These are phyloP conservation scores for Hestina assimilis DNA, from an alignment of 1,140 invertebrate species.

Conservation along the genomic window DNA sequence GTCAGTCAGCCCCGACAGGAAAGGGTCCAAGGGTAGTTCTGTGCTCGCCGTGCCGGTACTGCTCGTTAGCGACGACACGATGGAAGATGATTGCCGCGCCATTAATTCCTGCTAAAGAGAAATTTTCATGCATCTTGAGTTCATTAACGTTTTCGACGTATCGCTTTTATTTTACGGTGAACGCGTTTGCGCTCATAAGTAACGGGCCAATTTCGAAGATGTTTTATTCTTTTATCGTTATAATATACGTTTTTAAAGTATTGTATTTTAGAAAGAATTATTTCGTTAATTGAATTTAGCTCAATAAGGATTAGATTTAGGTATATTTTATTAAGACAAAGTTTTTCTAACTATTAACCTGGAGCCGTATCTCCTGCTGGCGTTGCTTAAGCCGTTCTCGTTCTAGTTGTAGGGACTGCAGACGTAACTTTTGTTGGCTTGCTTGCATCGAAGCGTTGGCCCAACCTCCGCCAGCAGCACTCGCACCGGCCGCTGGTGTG, in stretches of 20 bases:
- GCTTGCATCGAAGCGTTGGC: slow-evolving; percentile 81
- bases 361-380: slow-evolving; percentile 92
- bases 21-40: slow-evolving; percentile 86
- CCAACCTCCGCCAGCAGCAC: slow-evolving; percentile 79
- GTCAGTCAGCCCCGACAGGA: slow-evolving; percentile 87
- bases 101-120: slow-evolving; percentile 85
- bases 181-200: slow-evolving; percentile 10
- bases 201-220: slow-evolving; percentile 2
- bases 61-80: slow-evolving; percentile 66
- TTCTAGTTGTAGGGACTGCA: slow-evolving; percentile 92
- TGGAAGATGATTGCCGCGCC: slow-evolving; percentile 80
- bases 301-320: not conserved
- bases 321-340: slow-evolving; percentile 3
- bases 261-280: too few relatives aligned
- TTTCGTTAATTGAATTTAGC: too few relatives aligned
- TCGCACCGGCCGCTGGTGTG: slow-evolving; percentile 79
- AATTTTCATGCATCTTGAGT: slow-evolving; percentile 24
- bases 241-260: not conserved
- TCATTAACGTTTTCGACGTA: slow-evolving; percentile 32
- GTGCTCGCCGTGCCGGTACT: slow-evolving; percentile 75
- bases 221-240: slow-evolving; percentile 1
- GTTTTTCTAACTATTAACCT: slow-evolving; percentile 79
- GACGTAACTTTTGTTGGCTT: slow-evolving; percentile 87
- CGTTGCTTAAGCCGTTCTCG: slow-evolving; percentile 91
- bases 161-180: slow-evolving; percentile 23